phyloP scores from a whole-genome alignment of 2,797 vertebrate genomes.

The Denticeps clupeoides region DNA sequence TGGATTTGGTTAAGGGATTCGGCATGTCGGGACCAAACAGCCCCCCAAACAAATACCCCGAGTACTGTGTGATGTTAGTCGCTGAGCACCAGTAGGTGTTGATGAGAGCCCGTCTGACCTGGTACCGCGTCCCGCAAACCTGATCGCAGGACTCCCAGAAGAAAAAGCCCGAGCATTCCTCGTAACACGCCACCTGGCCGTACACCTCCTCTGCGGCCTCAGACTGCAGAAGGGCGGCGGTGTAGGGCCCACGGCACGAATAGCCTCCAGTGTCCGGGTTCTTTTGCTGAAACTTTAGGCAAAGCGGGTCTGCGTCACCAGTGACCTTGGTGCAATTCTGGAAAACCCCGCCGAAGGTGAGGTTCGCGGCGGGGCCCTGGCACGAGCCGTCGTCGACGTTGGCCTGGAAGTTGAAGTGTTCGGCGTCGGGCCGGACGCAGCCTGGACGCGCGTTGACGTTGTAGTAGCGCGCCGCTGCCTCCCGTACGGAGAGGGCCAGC shows the following conservation, averaged over 20 bases:
- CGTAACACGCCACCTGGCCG: slow-evolving; percentile 55
- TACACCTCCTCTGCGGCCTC: slow-evolving; percentile 65
- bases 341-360: slow-evolving; percentile 78
- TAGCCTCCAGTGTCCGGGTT: slow-evolving; percentile 66
- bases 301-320: slow-evolving; percentile 40
- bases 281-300: slow-evolving; percentile 57
- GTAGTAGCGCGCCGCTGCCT: slow-evolving; percentile 67
- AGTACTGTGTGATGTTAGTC: slow-evolving; percentile 24
- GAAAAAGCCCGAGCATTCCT: slow-evolving; percentile 3
- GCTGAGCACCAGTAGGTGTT: slow-evolving; percentile 67
- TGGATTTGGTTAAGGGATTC: slow-evolving; percentile 57
- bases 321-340: slow-evolving; percentile 55
- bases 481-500: slow-evolving; percentile 49
- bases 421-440: slow-evolving; percentile 56
- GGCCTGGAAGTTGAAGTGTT: slow-evolving; percentile 83
- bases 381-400: slow-evolving; percentile 75
- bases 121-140: slow-evolving; percentile 27
- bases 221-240: slow-evolving; percentile 45
- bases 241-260: slow-evolving; percentile 62
- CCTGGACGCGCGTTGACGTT: slow-evolving; percentile 70
- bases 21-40: slow-evolving; percentile 53
- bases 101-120: slow-evolving; percentile 58
- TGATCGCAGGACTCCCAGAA: not conserved
- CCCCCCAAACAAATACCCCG: slow-evolving; percentile 79
- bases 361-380: slow-evolving; percentile 59